Evolutionary conservation across 2,797 vertebrate species (phyloP).

Genomic region (Vireo griseus): DNA sequence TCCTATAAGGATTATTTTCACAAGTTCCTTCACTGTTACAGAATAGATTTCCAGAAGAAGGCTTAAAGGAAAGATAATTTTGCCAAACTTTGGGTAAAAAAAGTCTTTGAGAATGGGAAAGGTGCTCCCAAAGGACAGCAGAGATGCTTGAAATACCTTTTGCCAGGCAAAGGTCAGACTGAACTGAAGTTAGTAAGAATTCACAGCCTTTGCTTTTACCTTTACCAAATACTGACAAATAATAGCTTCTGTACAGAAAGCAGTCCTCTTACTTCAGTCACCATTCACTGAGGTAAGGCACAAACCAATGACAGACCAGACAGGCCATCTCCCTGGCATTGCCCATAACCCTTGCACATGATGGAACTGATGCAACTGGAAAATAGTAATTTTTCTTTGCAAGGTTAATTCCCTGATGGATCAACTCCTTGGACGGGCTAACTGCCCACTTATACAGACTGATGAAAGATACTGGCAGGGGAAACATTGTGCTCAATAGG

Average conservation of each 20-base stretch:
- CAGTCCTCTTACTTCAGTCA: neutral
- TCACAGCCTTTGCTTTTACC: neutral
- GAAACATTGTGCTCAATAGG: neutral
- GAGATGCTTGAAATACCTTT: neutral
- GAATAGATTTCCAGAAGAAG: neutral
- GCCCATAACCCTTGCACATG: rapidly evolving
- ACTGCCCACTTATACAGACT: neutral
- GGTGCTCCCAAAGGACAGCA: neutral
- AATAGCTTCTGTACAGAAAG: neutral
- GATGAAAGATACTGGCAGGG: neutral
- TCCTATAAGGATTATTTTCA: neutral
- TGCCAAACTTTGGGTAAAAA: neutral
- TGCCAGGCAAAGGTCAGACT: neutral
- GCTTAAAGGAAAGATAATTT: neutral
- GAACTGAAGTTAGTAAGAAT: neutral
- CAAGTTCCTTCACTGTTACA: neutral
- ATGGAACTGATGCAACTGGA: neutral
- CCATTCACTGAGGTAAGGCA: neutral
- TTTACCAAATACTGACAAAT: neutral
- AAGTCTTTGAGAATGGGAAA: neutral
- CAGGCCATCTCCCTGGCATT: neutral
- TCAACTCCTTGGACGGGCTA: neutral
- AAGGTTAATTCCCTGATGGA: neutral
- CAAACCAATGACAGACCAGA: neutral
- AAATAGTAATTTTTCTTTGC: neutral